phyloP scores from a whole-genome alignment of 2,797 vertebrate species.

The Xyrichtys novacula region DNA sequence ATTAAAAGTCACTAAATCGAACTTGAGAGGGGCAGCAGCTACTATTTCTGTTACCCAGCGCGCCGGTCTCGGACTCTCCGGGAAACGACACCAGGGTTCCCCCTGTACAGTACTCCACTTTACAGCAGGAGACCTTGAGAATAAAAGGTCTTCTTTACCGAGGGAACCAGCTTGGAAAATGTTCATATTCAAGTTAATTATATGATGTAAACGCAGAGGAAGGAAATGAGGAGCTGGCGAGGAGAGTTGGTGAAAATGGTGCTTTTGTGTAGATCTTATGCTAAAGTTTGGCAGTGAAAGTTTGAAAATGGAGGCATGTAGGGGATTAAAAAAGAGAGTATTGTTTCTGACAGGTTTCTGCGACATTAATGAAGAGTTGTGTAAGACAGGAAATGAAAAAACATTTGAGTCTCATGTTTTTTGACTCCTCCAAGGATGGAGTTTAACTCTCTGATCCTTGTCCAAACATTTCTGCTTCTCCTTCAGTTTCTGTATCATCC shows the following conservation, averaged over 20 bases:
- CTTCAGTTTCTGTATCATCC: not conserved
- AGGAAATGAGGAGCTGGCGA: slow-evolving; percentile 50
- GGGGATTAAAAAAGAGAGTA: slow-evolving; percentile 19
- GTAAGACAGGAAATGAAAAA: slow-evolving; percentile 19
- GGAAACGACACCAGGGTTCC: slow-evolving; percentile 46
- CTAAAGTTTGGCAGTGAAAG: slow-evolving; percentile 1
- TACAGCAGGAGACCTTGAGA: slow-evolving; percentile 25
- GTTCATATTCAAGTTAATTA: slow-evolving; percentile 47
- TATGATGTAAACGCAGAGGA: slow-evolving; percentile 59
- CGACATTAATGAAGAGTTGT: slow-evolving; percentile 3
- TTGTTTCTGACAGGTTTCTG: slow-evolving; percentile 38
- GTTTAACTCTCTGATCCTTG: not conserved
- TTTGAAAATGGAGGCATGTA: slow-evolving; percentile 9
- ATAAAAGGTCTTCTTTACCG: slow-evolving; percentile 51
- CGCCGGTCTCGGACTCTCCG: slow-evolving; percentile 34
- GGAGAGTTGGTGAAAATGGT: slow-evolving; percentile 41
- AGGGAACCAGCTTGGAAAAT: slow-evolving; percentile 28
- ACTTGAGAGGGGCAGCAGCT: slow-evolving; percentile 14
- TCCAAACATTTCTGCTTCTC: not conserved
- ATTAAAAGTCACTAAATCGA: slow-evolving; percentile 48
- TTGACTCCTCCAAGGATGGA: not conserved
- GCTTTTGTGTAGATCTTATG: slow-evolving; percentile 46
- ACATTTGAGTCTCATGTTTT: slow-evolving; percentile 5
- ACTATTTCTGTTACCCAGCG: slow-evolving; percentile 1
- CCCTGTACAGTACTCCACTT: slow-evolving; percentile 12